A percentile compares a stretch with the other conserved stretches of the same genome.
Evolutionary conservation across 2,113 vertebrate genomes (phyloP).

Genomic region (Scartelaos histophorus): DNA sequence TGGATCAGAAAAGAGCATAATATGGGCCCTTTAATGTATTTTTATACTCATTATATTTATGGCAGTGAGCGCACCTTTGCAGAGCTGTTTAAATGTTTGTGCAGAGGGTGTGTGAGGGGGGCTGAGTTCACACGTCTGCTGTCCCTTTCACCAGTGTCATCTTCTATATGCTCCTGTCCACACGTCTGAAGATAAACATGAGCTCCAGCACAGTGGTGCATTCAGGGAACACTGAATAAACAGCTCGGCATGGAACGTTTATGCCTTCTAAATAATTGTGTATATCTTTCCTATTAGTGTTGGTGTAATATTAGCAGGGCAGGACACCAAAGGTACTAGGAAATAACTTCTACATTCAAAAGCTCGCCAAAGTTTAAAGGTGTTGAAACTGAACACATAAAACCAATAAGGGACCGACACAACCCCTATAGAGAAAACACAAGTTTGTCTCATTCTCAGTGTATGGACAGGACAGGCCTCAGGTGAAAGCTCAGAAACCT

Average conservation of each 20-base stretch:
- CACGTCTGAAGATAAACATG: slow-evolving; percentile 40
- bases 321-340: no score
- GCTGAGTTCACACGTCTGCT: slow-evolving; percentile 51
- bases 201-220: background rate
- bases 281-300: no score
- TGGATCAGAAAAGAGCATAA: background rate
- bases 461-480: no score
- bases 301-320: no score
- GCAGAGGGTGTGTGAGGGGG: slow-evolving; percentile 22
- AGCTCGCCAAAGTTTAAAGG: no score
- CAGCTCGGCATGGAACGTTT: background rate
- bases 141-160: slow-evolving; percentile 43
- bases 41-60: background rate
- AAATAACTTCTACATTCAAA: no score
- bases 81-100: slow-evolving; percentile 33
- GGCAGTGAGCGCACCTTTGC: slow-evolving; percentile 29
- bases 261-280: background rate
- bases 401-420: no score
- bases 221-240: background rate
- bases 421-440: no score
- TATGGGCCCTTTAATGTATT: background rate
- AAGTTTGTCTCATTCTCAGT: no score
- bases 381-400: no score
- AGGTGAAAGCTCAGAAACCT: no score
- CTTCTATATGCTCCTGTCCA: slow-evolving; percentile 43